phyloP scores from a whole-genome alignment of 1,140 invertebrate genomes.

The Aphidius ervi region DNA sequence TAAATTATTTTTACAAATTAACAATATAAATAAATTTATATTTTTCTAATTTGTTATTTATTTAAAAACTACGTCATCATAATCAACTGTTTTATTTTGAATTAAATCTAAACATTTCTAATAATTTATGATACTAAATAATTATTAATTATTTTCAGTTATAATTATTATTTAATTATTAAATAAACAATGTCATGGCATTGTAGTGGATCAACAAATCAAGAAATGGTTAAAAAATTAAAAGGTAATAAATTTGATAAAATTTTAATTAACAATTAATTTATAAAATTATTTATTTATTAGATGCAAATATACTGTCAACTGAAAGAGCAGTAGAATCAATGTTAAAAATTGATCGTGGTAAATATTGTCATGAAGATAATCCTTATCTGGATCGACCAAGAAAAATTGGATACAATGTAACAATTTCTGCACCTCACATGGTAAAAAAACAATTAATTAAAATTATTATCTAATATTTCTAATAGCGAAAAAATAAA shows the following conservation, averaged over 20 bases:
- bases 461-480: background rate
- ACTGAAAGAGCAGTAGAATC: slow-evolving; percentile 72
- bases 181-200: slow-evolving; percentile 44
- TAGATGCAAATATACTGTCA: slow-evolving; percentile 75
- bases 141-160: background rate
- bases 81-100: too few relatives aligned
- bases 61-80: too few relatives aligned
- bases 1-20: too few relatives aligned
- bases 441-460: slow-evolving; percentile 67
- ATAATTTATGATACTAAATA: too few relatives aligned
- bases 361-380: slow-evolving; percentile 67
- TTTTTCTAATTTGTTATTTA: too few relatives aligned
- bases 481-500: too few relatives aligned
- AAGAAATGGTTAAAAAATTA: slow-evolving; percentile 45
- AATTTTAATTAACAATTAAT: slow-evolving; percentile 9
- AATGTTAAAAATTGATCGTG: slow-evolving; percentile 84
- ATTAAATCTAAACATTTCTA: too few relatives aligned
- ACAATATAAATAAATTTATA: too few relatives aligned
- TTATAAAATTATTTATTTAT: slow-evolving; percentile 19
- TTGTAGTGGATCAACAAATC: slow-evolving; percentile 46
- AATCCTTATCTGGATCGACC: slow-evolving; percentile 88
- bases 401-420: slow-evolving; percentile 82
- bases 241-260: slow-evolving; percentile 35
- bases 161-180: background rate
- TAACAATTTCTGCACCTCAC: slow-evolving; percentile 96